phyloP scores from a whole-genome alignment of 2,888 invertebrate species.

The Lithosia quadra region DNA sequence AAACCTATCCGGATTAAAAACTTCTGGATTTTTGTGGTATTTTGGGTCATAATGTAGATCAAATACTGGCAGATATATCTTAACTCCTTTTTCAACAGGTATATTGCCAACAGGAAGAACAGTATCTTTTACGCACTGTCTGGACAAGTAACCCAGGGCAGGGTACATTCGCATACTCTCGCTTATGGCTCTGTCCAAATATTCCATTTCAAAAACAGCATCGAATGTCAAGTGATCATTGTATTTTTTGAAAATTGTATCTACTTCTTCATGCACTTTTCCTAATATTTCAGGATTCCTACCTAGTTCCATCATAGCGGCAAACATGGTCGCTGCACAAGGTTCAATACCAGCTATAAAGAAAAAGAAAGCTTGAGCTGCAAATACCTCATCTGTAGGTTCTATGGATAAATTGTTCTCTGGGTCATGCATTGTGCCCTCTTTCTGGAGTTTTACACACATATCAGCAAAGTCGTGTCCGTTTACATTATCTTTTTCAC shows the following conservation, averaged over 20 bases:
- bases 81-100: slow-evolving; percentile 59
- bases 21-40: slow-evolving; percentile 75
- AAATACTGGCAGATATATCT: slow-evolving; percentile 63
- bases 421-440: slow-evolving; percentile 60
- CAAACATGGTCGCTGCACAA: slow-evolving; percentile 51
- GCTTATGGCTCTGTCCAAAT: slow-evolving; percentile 63
- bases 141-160: slow-evolving; percentile 61
- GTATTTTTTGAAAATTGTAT: slow-evolving; percentile 35
- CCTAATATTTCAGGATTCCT: slow-evolving; percentile 58
- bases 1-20: slow-evolving; percentile 77
- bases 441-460: slow-evolving; percentile 66
- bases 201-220: slow-evolving; percentile 59
- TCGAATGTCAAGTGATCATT: slow-evolving; percentile 35
- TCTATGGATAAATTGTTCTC: slow-evolving; percentile 62
- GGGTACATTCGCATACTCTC: slow-evolving; percentile 68
- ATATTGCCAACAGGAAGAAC: slow-evolving; percentile 17
- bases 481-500: slow-evolving; percentile 59
- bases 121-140: slow-evolving; percentile 58
- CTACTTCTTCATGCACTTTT: slow-evolving; percentile 43
- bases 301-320: slow-evolving; percentile 49
- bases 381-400: slow-evolving; percentile 64
- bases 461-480: slow-evolving; percentile 72
- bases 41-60: slow-evolving; percentile 76
- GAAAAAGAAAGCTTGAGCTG: slow-evolving; percentile 51
- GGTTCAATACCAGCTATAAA: slow-evolving; percentile 70